Evolutionary conservation across 2,888 invertebrate genomes (phyloP), one percentile per base, ranked within the genome.

Genomic region (Acrobasis suavella): DNA sequence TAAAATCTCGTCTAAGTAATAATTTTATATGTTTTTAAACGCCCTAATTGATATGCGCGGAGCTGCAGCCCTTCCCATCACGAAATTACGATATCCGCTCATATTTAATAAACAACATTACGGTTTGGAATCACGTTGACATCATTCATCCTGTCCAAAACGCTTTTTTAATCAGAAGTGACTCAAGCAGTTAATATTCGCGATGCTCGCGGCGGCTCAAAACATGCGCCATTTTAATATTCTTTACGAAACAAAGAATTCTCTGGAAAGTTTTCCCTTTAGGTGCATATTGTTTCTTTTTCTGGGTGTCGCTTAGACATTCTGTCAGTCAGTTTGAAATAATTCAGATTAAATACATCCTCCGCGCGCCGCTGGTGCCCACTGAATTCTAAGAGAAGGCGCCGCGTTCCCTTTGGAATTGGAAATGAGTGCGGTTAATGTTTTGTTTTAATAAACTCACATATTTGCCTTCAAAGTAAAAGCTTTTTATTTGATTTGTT

Each of bases 311-410:
- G 78, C 75, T 88, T 85, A 87, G 85, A 85, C 83, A 85, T 87
- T 86, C 83, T 82, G 91, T 86, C 88, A 86, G 86, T 87, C 83
- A 84, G 83, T 82, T 82, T 72, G 77, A 83, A 85, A 89, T 89
- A 89, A 89, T 90, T 89, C 86, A 87, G 85, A 89, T 90, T 89
- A 89, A 88, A 86, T 82, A 86, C 85, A 89, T 89, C 89, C 85
- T 87, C 90, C 85, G 84, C 87, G 75, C 78, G 83, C 74, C 78
- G 82, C 77, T 72, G 74, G 72, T 77, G 74, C 80, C 76, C 75
- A 71, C 78, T 83, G 87, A 86, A 89, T 89, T 82, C 72, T 85
- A 87, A 89, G 81, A 75, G 80, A 75, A 73, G 79, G 76, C 77
- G 81, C 80, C 81, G 77, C 75, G 74, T 76, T 80, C 78, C 76